Percentiles rank a stretch among this genome's conserved stretches.
phyloP scores from a whole-genome alignment of 2,797 vertebrate genomes.

The Eidolon dupreanum region DNA sequence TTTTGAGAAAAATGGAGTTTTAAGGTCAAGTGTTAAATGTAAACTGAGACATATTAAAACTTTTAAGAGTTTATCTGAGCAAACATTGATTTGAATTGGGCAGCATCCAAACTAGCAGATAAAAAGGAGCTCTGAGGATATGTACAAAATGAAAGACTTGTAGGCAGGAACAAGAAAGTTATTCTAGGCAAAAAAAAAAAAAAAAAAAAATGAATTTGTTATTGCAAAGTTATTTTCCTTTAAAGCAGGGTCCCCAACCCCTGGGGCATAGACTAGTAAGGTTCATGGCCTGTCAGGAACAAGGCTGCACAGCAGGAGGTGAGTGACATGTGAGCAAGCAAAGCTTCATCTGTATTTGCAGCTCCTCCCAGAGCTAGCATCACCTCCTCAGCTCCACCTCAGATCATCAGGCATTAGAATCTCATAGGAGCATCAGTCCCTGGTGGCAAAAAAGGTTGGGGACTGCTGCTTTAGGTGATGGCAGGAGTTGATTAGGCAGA shows the following conservation, averaged over 20 bases:
- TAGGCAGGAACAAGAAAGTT: neutral
- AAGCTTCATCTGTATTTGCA: no score
- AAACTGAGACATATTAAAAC: neutral
- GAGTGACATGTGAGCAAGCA: no score
- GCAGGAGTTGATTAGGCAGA: neutral
- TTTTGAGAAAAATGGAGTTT: neutral
- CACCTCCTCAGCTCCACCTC: no score
- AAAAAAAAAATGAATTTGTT: neutral
- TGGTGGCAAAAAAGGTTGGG: no score
- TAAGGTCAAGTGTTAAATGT: neutral
- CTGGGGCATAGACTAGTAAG: no score
- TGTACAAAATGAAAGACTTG: neutral
- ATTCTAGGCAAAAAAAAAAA: no score
- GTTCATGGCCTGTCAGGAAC: no score
- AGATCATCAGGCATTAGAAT: no score
- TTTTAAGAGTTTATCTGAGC: neutral
- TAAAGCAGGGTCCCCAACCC: no score
- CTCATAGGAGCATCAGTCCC: no score
- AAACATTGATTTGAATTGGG: neutral
- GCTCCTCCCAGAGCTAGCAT: no score
- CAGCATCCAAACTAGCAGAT: neutral
- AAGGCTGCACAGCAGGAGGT: no score
- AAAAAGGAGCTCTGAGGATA: neutral
- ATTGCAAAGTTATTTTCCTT: neutral
- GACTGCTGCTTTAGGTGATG: neutral